Evolutionary conservation across 1,140 invertebrate genomes (phyloP), one percentile per base, ranked within the genome.

Genomic region (Drosophila rufa): DNA sequence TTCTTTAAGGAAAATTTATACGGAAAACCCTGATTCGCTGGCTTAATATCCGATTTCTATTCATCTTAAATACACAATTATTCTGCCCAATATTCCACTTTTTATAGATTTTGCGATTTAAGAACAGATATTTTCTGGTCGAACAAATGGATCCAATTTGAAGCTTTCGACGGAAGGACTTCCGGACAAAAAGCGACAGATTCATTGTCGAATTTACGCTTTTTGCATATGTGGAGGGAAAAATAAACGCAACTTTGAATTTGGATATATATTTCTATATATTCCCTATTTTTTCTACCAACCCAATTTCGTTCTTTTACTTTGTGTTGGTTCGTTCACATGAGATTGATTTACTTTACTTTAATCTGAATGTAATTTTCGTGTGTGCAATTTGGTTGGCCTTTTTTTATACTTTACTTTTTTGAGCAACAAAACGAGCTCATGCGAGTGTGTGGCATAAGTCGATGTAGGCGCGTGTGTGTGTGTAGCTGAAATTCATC

Each of bases 401-500:
- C 22, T 27, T 27, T 58, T 58, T 38, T 38, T 55, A 17, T 46
- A 42, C 38, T 75, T 51, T 45, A 38, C 48, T 58, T 30, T 36
- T 43, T 48, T 38, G 8, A 40, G 46, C 69, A 43, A 58, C 47
- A 76, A 66, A 82, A 68, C 47, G 51, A 56, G 36, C 68, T 57
- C 50, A 12, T 25, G 30, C 46, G 67, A 38, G 43, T 64, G 45
- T 12, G 36, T 43, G 36, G 30, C 46, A 40, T 51, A 51, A 61
- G 59, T 51, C 59, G 53, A 65, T 50, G 58, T 50, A 42, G 36
- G 45, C 64, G 42, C 60, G 45, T 43, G 38, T 38, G 43, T 59
- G 62, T 60, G 69, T 50, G 82, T 79, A 78, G 75, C 74, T 45
- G 83, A 86, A 86, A 86, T 87, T 86, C 83, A 86, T 86, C 83